Evolutionary conservation across 2,888 invertebrate genomes (phyloP).

Genomic region (Mylabris sibirica): DNA sequence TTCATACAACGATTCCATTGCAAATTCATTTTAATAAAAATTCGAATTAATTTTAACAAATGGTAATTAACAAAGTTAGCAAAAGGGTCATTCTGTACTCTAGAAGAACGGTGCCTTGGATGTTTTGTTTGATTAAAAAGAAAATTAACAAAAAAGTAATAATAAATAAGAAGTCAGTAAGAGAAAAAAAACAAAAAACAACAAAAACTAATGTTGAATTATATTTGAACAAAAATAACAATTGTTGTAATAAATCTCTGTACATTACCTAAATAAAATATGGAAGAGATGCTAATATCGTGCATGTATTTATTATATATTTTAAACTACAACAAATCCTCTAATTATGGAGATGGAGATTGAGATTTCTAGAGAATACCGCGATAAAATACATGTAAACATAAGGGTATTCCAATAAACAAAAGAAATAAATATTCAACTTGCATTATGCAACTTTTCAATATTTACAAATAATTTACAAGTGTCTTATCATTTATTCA

Average conservation of each 20-base stretch:
- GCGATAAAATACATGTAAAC: no score
- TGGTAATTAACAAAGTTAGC: conserved; percentile 15
- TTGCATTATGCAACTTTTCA: no score
- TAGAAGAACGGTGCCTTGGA: conserved; percentile 62
- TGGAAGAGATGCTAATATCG: conserved; percentile 31
- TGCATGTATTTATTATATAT: not conserved
- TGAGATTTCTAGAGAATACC: not conserved
- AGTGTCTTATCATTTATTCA: no score
- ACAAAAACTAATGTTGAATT: conserved; percentile 51
- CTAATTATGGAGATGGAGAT: no score
- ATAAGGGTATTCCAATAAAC: no score
- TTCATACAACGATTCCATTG: conserved; percentile 20
- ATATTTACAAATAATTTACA: no score
- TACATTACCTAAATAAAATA: conserved; percentile 56
- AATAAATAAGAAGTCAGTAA: not conserved
- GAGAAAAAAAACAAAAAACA: conserved; percentile 12
- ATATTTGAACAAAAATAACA: conserved; percentile 52
- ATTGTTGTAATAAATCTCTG: conserved; percentile 60
- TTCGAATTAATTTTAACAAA: conserved; percentile 19
- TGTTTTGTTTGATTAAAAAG: conserved; percentile 58
- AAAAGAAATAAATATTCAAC: no score
- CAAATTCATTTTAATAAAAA: conserved; percentile 10
- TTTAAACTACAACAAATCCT: no score
- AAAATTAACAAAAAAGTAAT: conserved; percentile 31
- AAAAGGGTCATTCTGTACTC: conserved; percentile 46